Evolutionary conservation across 2,797 vertebrate species (phyloP).

Genomic region (Ptychadena robeensis): DNA sequence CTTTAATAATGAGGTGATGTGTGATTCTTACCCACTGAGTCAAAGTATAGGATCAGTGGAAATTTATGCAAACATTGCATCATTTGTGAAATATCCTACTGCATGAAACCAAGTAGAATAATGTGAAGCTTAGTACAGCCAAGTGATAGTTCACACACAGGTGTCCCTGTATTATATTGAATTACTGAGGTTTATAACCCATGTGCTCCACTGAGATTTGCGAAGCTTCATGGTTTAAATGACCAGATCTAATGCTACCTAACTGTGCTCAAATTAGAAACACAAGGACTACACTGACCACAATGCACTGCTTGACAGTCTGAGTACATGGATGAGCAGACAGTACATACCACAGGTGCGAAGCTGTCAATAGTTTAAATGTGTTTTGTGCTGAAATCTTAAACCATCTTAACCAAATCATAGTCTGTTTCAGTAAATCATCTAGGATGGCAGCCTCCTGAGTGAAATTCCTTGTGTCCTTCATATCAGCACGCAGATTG

Average conservation of each 20-base stretch:
- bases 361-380: conserved; percentile 18
- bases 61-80: conserved; percentile 8
- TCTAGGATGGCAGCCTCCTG: conserved; percentile 50
- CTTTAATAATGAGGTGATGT: conserved; percentile 34
- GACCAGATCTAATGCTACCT: conserved; percentile 34
- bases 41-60: conserved; percentile 29
- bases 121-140: conserved; percentile 15
- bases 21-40: conserved; percentile 21
- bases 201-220: conserved; percentile 29
- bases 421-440: conserved; percentile 15
- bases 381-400: conserved; percentile 36
- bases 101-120: conserved; percentile 34
- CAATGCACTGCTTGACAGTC: conserved; percentile 38
- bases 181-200: conserved; percentile 1
- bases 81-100: conserved; percentile 31
- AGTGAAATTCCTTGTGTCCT: conserved; percentile 43
- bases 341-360: conserved; percentile 17
- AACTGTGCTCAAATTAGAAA: conserved; percentile 26
- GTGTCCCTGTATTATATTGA: conserved; percentile 17
- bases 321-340: conserved; percentile 10
- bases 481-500: conserved; percentile 30
- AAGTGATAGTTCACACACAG: conserved; percentile 2
- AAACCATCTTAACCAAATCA: conserved; percentile 8
- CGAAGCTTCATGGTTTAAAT: conserved; percentile 12
- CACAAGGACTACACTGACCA: conserved; percentile 41